These are phyloP conservation scores for Podocnemis expansa DNA, from an alignment of 2,113 vertebrate species.

Conservation along the genomic window DNA sequence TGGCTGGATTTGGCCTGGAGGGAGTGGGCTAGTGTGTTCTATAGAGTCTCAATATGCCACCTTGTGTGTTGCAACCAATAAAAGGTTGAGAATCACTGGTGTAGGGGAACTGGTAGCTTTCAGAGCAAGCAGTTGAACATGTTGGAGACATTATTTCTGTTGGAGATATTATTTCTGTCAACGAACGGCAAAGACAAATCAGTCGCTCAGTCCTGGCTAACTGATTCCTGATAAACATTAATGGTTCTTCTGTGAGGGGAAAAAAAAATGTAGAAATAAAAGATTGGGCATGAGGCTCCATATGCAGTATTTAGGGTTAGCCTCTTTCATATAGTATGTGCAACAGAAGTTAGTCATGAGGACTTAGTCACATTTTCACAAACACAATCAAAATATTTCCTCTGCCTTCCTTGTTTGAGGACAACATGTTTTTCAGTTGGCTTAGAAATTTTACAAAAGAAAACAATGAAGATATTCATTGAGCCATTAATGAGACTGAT, in stretches of 20 bases:
- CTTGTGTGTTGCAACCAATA: no score
- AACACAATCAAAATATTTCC: background rate
- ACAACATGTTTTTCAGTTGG: no score
- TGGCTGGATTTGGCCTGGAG: no score
- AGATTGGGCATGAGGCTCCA: background rate
- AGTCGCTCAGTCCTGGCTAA: no score
- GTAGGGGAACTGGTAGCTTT: background rate
- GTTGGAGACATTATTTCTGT: background rate
- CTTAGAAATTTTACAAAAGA: background rate
- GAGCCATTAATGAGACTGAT: background rate
- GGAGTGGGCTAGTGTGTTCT: no score
- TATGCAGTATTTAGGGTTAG: background rate
- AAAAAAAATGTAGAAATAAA: background rate
- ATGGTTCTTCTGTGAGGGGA: background rate
- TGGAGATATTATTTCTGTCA: no score
- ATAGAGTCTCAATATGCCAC: no score
- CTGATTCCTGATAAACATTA: background rate
- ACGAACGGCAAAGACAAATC: no score
- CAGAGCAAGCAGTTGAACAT: accelerated
- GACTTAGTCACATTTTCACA: background rate
- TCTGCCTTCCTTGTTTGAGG: background rate
- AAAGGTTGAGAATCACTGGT: no score
- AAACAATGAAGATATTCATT: background rate
- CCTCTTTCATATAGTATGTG: background rate
- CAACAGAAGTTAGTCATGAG: background rate